These are phyloP conservation scores for Circaetus cinerascens DNA, from an alignment of 2,113 vertebrate genomes.

Conservation along the genomic window DNA sequence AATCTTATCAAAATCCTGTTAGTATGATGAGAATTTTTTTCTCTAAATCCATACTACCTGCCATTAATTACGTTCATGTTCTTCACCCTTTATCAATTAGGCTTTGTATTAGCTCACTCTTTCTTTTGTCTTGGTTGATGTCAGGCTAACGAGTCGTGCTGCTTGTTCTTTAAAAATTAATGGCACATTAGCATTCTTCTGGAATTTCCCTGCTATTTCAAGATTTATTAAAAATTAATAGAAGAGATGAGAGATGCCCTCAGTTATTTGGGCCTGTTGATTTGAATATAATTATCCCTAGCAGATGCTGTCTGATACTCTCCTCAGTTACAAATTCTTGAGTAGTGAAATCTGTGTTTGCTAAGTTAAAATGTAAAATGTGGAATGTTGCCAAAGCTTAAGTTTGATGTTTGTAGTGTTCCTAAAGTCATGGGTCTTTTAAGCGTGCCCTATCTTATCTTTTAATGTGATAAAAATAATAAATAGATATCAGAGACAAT, in stretches of 20 bases:
- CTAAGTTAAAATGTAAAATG: conserved; percentile 12
- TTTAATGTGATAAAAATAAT: conserved; percentile 11
- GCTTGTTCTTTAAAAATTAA: conserved; percentile 17
- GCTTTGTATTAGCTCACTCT: neutral
- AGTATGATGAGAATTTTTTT: neutral
- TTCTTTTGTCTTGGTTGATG: neutral
- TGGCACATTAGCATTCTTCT: neutral
- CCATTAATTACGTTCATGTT: neutral
- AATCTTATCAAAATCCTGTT: neutral
- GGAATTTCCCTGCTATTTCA: conserved; percentile 48
- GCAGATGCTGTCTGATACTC: conserved; percentile 8
- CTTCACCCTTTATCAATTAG: neutral
- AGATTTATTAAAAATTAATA: conserved; percentile 42
- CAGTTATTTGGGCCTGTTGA: conserved; percentile 17
- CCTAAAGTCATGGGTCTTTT: neutral
- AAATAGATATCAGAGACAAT: neutral
- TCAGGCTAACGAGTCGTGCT: neutral
- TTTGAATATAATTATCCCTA: conserved; percentile 25
- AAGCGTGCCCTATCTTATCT: neutral
- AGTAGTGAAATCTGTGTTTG: conserved; percentile 1
- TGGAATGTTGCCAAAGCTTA: neutral
- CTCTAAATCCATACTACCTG: neutral
- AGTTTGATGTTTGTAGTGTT: neutral
- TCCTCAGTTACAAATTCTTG: neutral
- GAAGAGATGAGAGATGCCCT: neutral